phyloP scores from a whole-genome alignment of 1,140 invertebrate genomes.

The Dufourea novaeangliae region DNA sequence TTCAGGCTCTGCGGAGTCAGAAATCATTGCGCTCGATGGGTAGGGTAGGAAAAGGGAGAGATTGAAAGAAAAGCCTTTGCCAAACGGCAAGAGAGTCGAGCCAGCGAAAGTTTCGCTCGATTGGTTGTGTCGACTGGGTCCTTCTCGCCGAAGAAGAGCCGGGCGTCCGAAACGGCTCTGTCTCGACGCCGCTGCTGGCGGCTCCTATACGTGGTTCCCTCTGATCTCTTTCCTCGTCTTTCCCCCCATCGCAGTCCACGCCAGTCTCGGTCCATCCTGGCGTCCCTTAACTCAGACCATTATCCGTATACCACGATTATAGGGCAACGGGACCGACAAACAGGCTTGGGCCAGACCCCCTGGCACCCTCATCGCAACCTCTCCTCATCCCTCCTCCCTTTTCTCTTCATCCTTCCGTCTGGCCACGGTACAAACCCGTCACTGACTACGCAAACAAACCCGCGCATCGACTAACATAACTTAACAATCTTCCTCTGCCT shows the following conservation, averaged over 20 bases:
- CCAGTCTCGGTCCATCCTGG: constrained; percentile 35
- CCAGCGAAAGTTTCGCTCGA: constrained; percentile 64
- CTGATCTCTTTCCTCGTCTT: constrained; percentile 36
- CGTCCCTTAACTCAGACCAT: constrained; percentile 69
- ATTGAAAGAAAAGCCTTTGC: constrained; percentile 47
- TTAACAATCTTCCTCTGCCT: constrained; percentile 36
- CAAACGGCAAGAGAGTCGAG: constrained; percentile 58
- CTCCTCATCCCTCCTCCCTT: background rate
- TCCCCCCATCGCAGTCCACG: constrained; percentile 12
- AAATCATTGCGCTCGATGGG: constrained; percentile 27
- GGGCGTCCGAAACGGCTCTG: constrained; percentile 47
- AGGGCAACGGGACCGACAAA: constrained; percentile 72
- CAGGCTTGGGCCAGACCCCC: constrained; percentile 63
- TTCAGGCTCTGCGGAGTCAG: constrained; percentile 40
- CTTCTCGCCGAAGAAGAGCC: constrained; percentile 29
- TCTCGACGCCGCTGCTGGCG: constrained; percentile 55
- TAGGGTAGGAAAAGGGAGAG: constrained; percentile 22
- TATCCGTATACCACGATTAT: constrained; percentile 70
- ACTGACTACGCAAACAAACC: constrained; percentile 67
- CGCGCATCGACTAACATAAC: constrained; percentile 47
- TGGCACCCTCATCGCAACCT: constrained; percentile 43
- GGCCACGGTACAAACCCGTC: background rate
- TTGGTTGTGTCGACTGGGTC: constrained; percentile 49
- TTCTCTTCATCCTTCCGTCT: constrained; percentile 2
- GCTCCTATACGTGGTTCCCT: constrained; percentile 39